Percentiles rank a stretch among this genome's conserved stretches.
These are phyloP conservation scores for Linyphia triangularis DNA, from an alignment of 2,888 invertebrate species.

Conservation along the genomic window DNA sequence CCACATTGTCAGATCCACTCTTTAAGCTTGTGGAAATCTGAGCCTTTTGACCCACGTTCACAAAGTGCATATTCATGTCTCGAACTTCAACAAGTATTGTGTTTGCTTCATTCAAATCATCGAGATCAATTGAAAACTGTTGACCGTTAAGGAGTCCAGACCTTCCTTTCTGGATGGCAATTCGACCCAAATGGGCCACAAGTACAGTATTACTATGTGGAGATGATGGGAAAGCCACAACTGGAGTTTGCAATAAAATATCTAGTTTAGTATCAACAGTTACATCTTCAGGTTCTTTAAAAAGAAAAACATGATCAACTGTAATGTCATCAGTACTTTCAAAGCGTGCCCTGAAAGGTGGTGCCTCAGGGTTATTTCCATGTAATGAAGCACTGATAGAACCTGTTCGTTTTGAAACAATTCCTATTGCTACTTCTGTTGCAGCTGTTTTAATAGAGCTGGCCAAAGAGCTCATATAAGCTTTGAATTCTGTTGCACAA, in stretches of 20 bases:
- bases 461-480: conserved; percentile 90
- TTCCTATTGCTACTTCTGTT: conserved; percentile 94
- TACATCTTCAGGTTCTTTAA: conserved; percentile 39
- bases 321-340: conserved; percentile 77
- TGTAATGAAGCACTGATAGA: conserved; percentile 68
- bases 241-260: conserved; percentile 92
- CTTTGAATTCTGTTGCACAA: conserved; percentile 93
- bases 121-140: conserved; percentile 36
- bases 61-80: conserved; percentile 92
- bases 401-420: conserved; percentile 80
- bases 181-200: conserved; percentile 94
- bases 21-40: background rate
- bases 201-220: conserved; percentile 89
- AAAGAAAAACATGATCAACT: conserved; percentile 22
- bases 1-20: background rate
- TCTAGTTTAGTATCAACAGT: conserved; percentile 81
- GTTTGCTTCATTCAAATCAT: conserved; percentile 24
- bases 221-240: conserved; percentile 90
- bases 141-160: conserved; percentile 11
- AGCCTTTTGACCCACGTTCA: conserved; percentile 82
- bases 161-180: conserved; percentile 82
- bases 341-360: conserved; percentile 43
- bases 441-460: conserved; percentile 93
- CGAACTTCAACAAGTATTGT: conserved; percentile 84
- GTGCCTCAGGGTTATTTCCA: conserved; percentile 40